Evolutionary conservation across 2,113 vertebrate species (phyloP), one percentile per base, ranked within the genome.

Genomic region (Oreocharis arfaki): DNA sequence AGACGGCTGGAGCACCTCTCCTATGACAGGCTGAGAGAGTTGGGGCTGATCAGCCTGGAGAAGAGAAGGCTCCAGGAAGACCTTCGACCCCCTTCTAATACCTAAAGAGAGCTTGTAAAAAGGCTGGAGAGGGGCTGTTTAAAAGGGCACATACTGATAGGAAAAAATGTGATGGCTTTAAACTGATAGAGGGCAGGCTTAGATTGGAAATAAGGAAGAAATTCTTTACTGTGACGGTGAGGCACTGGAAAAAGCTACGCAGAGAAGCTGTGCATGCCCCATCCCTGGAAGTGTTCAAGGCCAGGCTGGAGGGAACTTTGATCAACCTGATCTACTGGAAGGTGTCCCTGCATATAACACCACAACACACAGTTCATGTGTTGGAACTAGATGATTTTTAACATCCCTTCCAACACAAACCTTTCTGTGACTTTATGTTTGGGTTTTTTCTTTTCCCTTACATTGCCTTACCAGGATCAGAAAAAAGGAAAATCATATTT

Each of bases 71-170:
- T 47, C 13, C 39, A 41, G 21, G 30, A 59, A 65, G 67, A 37
- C 3, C 11, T 55, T 32, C 10, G n/a, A 41, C 6, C 5, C 24
- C 7, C 7, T 41, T 60, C 11, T 22, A 35, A n/a, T 13, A 41
- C 7, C 10, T 30, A 21, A 13, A 14, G 16, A 12, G 46, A 61
- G 14, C 11, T 53, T 27, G 10, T 53, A 47, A 47, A 17, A 26
- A 60, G 24, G 16, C n/a, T 75, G 37, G 20, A 60, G 69, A 41
- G 16, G 39, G 11, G 21, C 24, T 75, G 7, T 26, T 74, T 30
- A 26, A 28, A 59, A 33, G 37, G 28, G 7, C 23, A 52, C 0
- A 0, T 11, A 28, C 33, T 33, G 44, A 37, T 8, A 44, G 52
- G 27, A 50, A 15, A 59, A 30, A 7, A 35, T 33, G 14, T 16